phyloP scores from a whole-genome alignment of 2,888 invertebrate genomes.

The Beris morrisii region DNA sequence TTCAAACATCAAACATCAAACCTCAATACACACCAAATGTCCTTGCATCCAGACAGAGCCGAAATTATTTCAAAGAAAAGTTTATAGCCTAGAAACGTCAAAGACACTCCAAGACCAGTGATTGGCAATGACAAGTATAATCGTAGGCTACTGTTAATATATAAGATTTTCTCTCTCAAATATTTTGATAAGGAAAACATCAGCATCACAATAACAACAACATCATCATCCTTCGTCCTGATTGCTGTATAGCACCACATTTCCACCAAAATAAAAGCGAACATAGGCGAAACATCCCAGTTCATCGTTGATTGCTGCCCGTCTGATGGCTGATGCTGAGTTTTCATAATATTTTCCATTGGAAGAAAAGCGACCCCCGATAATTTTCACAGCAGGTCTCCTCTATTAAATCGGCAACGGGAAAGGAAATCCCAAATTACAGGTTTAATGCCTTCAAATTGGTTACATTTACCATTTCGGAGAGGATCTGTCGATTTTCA shows the following conservation, averaged over 20 bases:
- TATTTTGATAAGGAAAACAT: slow-evolving; percentile 26
- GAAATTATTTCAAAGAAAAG: slow-evolving; percentile 20
- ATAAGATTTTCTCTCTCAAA: slow-evolving; percentile 13
- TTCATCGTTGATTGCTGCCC: neutral
- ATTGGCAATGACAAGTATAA: slow-evolving; percentile 28
- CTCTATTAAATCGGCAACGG: slow-evolving; percentile 34
- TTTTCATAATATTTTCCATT: slow-evolving; percentile 23
- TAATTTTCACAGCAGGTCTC: slow-evolving; percentile 43
- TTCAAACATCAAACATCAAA: slow-evolving; percentile 26
- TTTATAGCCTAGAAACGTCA: slow-evolving; percentile 6
- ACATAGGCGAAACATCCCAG: neutral
- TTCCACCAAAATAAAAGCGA: neutral
- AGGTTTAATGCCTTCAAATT: slow-evolving; percentile 44
- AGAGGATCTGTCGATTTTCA: slow-evolving; percentile 12
- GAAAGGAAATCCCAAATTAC: slow-evolving; percentile 45
- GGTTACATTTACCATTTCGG: slow-evolving; percentile 38
- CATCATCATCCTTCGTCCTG: neutral
- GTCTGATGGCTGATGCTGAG: slow-evolving; percentile 16
- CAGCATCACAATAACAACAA: neutral
- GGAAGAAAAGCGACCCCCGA: slow-evolving; percentile 41
- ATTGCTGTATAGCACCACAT: no score
- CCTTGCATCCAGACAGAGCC: neutral
- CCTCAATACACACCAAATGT: neutral
- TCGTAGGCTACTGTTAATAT: slow-evolving; percentile 14
- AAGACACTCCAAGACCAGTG: slow-evolving; percentile 11